Evolutionary conservation across 2,888 invertebrate genomes (phyloP).

Genomic region (Entomobrya multifasciata): DNA sequence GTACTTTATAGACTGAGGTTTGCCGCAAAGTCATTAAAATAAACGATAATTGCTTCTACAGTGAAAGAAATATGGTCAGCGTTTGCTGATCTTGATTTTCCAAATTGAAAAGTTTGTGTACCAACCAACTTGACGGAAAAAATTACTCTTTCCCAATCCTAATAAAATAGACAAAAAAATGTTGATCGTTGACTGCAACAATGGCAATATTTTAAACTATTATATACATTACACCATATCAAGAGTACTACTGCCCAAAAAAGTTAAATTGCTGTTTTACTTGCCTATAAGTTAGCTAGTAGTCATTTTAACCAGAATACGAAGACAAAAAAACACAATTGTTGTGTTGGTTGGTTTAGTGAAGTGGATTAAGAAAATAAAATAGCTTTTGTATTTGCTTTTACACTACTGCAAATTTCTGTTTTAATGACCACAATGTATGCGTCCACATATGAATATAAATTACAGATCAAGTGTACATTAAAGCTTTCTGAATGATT

Average conservation of each 20-base stretch:
- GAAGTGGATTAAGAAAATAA: too few species aligned
- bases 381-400: not conserved
- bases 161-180: slow-evolving; percentile 49
- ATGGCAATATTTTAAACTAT: slow-evolving; percentile 10
- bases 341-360: too few species aligned
- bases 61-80: slow-evolving; percentile 68
- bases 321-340: too few species aligned
- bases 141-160: slow-evolving; percentile 36
- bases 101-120: slow-evolving; percentile 67
- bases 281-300: slow-evolving; percentile 1
- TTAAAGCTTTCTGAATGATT: slow-evolving; percentile 19
- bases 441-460: slow-evolving; percentile 55
- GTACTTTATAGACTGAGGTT: slow-evolving; percentile 69
- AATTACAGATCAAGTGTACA: slow-evolving; percentile 61
- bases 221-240: slow-evolving; percentile 9
- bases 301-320: not conserved
- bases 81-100: slow-evolving; percentile 70
- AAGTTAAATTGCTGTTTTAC: slow-evolving; percentile 57
- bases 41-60: slow-evolving; percentile 70
- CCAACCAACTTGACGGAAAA: slow-evolving; percentile 31
- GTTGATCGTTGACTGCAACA: not conserved
- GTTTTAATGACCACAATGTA: slow-evolving; percentile 25
- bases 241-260: slow-evolving; percentile 35
- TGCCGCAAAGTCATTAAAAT: slow-evolving; percentile 70
- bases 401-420: slow-evolving; percentile 17